These are phyloP conservation scores for Patiria miniata DNA, from an alignment of 35 echinoderm and acorn worm genomes.

Conservation along the genomic window DNA sequence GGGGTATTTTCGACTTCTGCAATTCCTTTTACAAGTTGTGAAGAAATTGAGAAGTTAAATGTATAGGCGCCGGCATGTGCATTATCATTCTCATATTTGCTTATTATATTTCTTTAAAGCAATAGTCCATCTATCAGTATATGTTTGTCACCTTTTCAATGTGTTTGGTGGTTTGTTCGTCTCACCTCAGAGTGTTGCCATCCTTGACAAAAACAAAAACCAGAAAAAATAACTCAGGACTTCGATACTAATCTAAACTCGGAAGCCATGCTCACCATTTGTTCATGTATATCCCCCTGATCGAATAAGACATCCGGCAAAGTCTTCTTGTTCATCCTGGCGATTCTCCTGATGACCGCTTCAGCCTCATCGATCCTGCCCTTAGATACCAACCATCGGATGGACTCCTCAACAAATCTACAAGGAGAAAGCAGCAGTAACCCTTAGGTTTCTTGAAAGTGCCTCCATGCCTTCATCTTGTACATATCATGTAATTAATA, in stretches of 20 bases:
- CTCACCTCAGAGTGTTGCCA: no score
- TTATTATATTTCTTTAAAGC: no score
- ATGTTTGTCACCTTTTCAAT: no score
- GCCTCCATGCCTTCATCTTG: no score
- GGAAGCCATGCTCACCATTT: background rate
- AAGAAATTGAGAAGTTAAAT: no score
- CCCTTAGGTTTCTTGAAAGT: no score
- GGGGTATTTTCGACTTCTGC: background rate
- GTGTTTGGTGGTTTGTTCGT: no score
- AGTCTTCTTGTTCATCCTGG: slow-evolving; percentile 59
- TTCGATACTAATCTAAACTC: background rate
- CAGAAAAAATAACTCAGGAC: background rate
- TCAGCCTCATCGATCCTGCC: slow-evolving; percentile 59
- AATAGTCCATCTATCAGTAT: no score
- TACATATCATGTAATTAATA: no score
- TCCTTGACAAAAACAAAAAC: no score
- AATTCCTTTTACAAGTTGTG: background rate
- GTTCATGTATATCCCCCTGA: background rate
- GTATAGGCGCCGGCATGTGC: no score
- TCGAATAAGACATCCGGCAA: background rate
- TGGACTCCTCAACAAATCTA: slow-evolving; percentile 81
- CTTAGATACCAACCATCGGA: slow-evolving; percentile 69
- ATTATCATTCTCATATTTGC: no score
- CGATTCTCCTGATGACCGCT: slow-evolving; percentile 43
- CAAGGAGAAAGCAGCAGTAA: background rate